These are phyloP conservation scores for Biston stratarius DNA, from an alignment of 2,888 invertebrate genomes.

Conservation along the genomic window DNA sequence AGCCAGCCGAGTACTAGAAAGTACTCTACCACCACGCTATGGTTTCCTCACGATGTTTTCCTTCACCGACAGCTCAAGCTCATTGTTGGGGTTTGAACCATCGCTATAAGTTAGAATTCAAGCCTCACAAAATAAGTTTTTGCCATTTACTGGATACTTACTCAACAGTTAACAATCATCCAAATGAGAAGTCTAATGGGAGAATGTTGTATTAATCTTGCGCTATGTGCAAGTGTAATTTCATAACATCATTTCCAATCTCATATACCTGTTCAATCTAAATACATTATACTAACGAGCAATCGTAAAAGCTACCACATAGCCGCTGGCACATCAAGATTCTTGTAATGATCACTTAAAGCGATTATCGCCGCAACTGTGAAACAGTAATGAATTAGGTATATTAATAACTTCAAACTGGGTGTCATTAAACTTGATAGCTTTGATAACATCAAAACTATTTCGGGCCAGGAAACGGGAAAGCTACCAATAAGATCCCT, in stretches of 20 bases:
- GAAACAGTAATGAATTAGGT: conserved; percentile 22
- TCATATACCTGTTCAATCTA: conserved; percentile 4
- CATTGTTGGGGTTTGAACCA: too few relatives aligned
- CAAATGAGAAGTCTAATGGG: too few relatives aligned
- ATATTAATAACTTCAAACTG: conserved; percentile 16
- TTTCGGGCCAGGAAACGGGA: conserved; percentile 12
- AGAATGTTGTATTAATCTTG: neutral
- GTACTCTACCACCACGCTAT: too few relatives aligned
- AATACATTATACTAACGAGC: conserved; percentile 12
- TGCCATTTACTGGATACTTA: too few relatives aligned
- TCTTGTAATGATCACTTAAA: conserved; percentile 14
- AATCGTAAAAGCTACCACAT: conserved; percentile 6
- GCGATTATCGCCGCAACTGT: conserved; percentile 22
- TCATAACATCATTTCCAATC: neutral
- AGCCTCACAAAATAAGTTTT: too few relatives aligned
- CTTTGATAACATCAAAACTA: conserved; percentile 29
- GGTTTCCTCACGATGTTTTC: too few relatives aligned
- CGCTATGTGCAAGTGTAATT: neutral
- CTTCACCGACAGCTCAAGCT: too few relatives aligned
- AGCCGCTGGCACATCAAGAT: conserved; percentile 6
- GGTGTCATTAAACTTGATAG: conserved; percentile 21
- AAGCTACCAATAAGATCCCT: conserved; percentile 21
- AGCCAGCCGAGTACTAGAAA: too few relatives aligned
- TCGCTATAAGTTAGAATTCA: too few relatives aligned
- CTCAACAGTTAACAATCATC: too few relatives aligned